Base-by-base conservation (phyloP, 1,140 invertebrate genomes). In the Drosophila carrolli region DNA sequence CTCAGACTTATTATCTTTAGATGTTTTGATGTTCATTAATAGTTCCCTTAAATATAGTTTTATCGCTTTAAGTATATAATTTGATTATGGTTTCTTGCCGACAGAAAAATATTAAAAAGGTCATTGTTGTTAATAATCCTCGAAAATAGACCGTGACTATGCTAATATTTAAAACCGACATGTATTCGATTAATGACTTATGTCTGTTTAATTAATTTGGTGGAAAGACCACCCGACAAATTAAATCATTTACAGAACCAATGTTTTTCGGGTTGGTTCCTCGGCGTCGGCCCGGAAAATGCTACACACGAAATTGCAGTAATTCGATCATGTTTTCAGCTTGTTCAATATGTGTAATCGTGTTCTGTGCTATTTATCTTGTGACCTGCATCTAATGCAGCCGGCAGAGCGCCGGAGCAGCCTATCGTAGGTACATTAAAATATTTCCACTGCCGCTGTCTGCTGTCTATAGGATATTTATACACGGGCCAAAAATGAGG, bases 331-430 rank as follows among this genome's bases (percentile, higher is more conserved):
- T 79, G 76, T 79, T 79, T 74, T 43, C 61, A 59, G 76, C 68
- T 74, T 79, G 76, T 79, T 55, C 50, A 79, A 74, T 79, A 79
- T 78, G 63, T 78, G 74, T 81, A 63, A 72, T 67, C 74, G 70
- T 73, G 71, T 66, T 63, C 59, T 78, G 62, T 73, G 75, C 63
- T 50, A 63, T 75, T 83, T 83, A 83, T 83, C 80, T 83, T 50
- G 47, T 83, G 80, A 77, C 80, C 80, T 83, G 81, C 75, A 83
- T 83, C 80, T 83, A 75, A 83, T 83, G 78, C 72, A 74, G 70
- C 51, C 54, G 63, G 68, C 74, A 62, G 68, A 78, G 61, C 60
- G 59, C 63, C 63, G 5, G 44, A 47, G 46, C 65, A 41, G 54
- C 38, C 62, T 77, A 61, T 61, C 50, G 43, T 78, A 78, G 40